Evolutionary conservation across 37 sponge, comb jelly and placozoan genomes (phyloP), one percentile per base, ranked within the genome.

Genomic region (Diacarnus erythraeanus): DNA sequence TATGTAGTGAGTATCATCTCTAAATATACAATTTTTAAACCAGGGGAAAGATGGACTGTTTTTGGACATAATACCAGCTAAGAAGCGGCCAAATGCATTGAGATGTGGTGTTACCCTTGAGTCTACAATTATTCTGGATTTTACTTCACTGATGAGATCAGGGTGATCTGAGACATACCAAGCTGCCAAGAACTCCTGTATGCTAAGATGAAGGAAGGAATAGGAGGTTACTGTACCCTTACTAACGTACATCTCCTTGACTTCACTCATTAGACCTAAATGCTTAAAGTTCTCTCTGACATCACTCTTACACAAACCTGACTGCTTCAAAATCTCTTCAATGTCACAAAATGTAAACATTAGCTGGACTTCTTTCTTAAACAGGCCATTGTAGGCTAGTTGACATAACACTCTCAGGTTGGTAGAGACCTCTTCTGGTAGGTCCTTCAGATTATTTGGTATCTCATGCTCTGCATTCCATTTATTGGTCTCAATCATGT

Each of bases 121-220:
- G n/a, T n/a, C n/a, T n/a, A n/a, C n/a, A n/a, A 3, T 67, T n/a
- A n/a, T n/a, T n/a, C n/a, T n/a, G n/a, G n/a, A n/a, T n/a, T n/a
- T n/a, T n/a, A n/a, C n/a, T n/a, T n/a, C n/a, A n/a, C n/a, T n/a
- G n/a, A n/a, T n/a, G n/a, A n/a, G n/a, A n/a, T n/a, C n/a, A n/a
- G 71, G 71, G 38, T 38, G 43, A 18, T 6, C 25, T 41, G 71
- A 38, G 3, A 71, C 40, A 71, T 38, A 25, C 40, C 40, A 71
- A 41, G 71, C 71, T 41, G 71, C 71, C 38, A 71, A 42, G 25
- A 39, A 71, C 43, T 71, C 71, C 15, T 71, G 71, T 2, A 71
- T 35, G 71, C 42, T 71, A 1, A 71, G 71, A 38, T 71, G 71
- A 2, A 71, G 42, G 43, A 71, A 71, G 43, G n/a, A 38, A 25